A percentile compares a stretch with the other conserved stretches of the same genome.
Conservation (phyloP, 2,888 invertebrate genomes). For the Cordilura impudica region DNA sequence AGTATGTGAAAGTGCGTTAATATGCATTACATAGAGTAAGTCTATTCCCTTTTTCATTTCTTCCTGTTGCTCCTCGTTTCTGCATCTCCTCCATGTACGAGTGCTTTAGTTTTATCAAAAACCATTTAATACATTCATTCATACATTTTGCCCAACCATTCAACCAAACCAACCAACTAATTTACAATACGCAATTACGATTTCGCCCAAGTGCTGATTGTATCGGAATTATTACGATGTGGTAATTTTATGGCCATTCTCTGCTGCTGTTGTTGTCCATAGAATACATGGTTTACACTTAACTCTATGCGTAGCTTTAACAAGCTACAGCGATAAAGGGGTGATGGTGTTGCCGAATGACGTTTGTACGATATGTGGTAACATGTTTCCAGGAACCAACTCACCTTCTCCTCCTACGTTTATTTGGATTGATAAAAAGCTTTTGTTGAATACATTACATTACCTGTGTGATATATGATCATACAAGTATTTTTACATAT, state of each 20-base stretch:
- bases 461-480: constrained; percentile 39
- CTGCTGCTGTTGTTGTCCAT: constrained; percentile 27
- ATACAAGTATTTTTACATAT: background rate
- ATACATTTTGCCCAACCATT: constrained; percentile 40
- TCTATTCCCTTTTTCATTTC: constrained; percentile 9
- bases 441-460: background rate
- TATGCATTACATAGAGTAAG: constrained; percentile 29
- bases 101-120: constrained; percentile 44
- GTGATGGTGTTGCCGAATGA: constrained; percentile 15
- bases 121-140: constrained; percentile 48
- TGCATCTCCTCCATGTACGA: background rate
- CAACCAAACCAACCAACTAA: constrained; percentile 55
- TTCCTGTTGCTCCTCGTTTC: background rate
- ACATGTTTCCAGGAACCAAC: constrained; percentile 28
- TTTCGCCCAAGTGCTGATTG: constrained; percentile 65
- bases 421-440: constrained; percentile 16
- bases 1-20: constrained; percentile 22
- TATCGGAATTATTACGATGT: constrained; percentile 70
- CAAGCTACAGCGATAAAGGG: background rate
- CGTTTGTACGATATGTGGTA: background rate
- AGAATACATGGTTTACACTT: constrained; percentile 5
- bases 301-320: constrained; percentile 36
- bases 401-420: constrained; percentile 24
- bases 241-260: constrained; percentile 69
- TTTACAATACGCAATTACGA: constrained; percentile 60